Conservation (phyloP, 2,888 invertebrate species). For the Trichogramma dendrolimi region DNA sequence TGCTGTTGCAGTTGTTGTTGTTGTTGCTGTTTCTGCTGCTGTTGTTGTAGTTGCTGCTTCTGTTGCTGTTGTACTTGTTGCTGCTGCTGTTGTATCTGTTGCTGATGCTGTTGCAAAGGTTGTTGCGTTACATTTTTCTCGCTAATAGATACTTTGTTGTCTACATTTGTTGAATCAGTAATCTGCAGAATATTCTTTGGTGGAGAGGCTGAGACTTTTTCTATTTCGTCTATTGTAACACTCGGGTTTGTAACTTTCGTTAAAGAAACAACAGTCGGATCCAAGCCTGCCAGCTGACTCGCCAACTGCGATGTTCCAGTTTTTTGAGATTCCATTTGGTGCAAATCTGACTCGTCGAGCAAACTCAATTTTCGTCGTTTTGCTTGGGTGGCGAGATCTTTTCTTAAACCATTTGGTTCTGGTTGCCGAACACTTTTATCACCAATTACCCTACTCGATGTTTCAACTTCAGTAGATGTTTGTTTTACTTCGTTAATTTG, state of each 20-base stretch:
- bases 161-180: too few species aligned
- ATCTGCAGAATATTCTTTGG: too few species aligned
- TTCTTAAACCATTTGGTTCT: constrained; percentile 58
- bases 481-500: too few species aligned
- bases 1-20: constrained; percentile 16
- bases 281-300: constrained; percentile 38
- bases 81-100: too few species aligned
- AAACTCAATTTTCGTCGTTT: constrained; percentile 61
- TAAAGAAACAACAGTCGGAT: constrained; percentile 23
- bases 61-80: background rate
- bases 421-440: constrained; percentile 33
- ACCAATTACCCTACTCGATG: background rate
- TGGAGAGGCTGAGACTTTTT: too few species aligned
- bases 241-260: too few species aligned
- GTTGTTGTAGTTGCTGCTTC: constrained; percentile 3
- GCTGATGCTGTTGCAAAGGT: too few species aligned
- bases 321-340: constrained; percentile 51
- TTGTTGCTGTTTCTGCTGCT: constrained; percentile 22
- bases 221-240: too few species aligned
- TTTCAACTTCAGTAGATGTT: too few species aligned
- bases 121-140: constrained; percentile 25
- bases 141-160: too few species aligned
- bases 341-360: constrained; percentile 49
- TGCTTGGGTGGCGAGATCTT: constrained; percentile 57
- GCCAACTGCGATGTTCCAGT: constrained; percentile 42